phyloP scores from a whole-genome alignment of 2,888 invertebrate species.

The Amphipyra tragopoginis region DNA sequence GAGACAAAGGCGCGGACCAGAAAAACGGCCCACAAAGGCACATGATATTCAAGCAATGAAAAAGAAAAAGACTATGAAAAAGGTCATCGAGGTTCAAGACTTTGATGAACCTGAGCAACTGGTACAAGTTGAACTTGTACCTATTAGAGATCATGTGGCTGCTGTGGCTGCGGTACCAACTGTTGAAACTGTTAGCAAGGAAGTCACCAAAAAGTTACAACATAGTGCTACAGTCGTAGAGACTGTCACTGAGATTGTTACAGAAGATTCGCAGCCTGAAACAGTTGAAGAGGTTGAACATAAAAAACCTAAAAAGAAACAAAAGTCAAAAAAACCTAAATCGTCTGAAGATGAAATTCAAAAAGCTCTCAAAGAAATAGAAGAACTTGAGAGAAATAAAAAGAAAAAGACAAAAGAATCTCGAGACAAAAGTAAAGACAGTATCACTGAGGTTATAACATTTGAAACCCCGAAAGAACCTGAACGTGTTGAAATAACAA shows the following conservation, averaged over 20 bases:
- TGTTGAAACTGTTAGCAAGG: constrained; percentile 47
- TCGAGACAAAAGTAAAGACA: constrained; percentile 69
- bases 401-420: constrained; percentile 77
- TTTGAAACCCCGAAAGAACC: constrained; percentile 25
- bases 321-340: constrained; percentile 79
- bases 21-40: constrained; percentile 79
- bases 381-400: constrained; percentile 75
- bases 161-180: constrained; percentile 30
- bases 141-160: constrained; percentile 27
- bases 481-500: constrained; percentile 31
- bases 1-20: constrained; percentile 78
- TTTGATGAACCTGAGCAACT: constrained; percentile 76
- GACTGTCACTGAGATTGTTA: constrained; percentile 64
- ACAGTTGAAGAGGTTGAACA: constrained; percentile 62
- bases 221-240: constrained; percentile 77
- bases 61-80: constrained; percentile 80
- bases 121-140: constrained; percentile 50
- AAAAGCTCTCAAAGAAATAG: constrained; percentile 85
- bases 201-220: constrained; percentile 72
- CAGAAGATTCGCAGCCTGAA: constrained; percentile 58
- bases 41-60: constrained; percentile 76
- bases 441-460: constrained; percentile 31
- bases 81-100: constrained; percentile 82
- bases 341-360: constrained; percentile 81
- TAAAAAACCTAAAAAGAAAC: constrained; percentile 81